Conservation (phyloP, 2,888 invertebrate genomes). For the Mesochorus sp. region DNA sequence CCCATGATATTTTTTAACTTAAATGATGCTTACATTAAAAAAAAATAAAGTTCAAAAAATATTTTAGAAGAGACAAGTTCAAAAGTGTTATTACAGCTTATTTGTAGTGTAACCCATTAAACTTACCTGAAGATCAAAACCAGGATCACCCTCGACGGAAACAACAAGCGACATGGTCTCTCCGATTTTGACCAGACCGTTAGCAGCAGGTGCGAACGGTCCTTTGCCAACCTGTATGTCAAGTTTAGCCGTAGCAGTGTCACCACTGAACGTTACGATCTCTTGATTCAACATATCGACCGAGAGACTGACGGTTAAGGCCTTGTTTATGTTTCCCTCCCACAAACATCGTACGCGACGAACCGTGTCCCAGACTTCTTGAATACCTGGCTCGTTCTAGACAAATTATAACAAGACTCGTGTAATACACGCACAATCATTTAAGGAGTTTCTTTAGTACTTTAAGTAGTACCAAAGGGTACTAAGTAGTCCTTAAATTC, state of each 20-base stretch:
- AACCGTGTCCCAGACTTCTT: slow-evolving; percentile 91
- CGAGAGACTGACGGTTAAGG: slow-evolving; percentile 88
- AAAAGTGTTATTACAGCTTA: too few relatives aligned
- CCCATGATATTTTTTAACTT: too few relatives aligned
- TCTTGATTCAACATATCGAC: slow-evolving; percentile 92
- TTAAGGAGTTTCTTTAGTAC: too few relatives aligned
- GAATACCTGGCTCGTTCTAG: slow-evolving; percentile 89
- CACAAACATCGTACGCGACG: slow-evolving; percentile 90
- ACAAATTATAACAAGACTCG: neutral
- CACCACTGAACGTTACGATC: slow-evolving; percentile 92
- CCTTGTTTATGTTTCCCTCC: slow-evolving; percentile 91
- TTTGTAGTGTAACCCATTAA: neutral
- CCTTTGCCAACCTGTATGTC: slow-evolving; percentile 91
- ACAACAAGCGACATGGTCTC: slow-evolving; percentile 92
- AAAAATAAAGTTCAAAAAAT: too few relatives aligned
- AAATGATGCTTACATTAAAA: too few relatives aligned
- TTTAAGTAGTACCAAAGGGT: too few relatives aligned
- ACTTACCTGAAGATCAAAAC: slow-evolving; percentile 87
- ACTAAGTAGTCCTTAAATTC: too few relatives aligned
- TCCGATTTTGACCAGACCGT: slow-evolving; percentile 91
- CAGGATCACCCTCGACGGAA: slow-evolving; percentile 90
- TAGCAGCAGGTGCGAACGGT: slow-evolving; percentile 89
- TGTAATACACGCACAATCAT: neutral
- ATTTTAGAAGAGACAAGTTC: too few relatives aligned
- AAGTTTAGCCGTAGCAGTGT: slow-evolving; percentile 90